Evolutionary conservation across 2,113 vertebrate genomes (phyloP), one percentile per base, ranked within the genome.

Genomic region (Sinocyclocheilus rhinocerous): DNA sequence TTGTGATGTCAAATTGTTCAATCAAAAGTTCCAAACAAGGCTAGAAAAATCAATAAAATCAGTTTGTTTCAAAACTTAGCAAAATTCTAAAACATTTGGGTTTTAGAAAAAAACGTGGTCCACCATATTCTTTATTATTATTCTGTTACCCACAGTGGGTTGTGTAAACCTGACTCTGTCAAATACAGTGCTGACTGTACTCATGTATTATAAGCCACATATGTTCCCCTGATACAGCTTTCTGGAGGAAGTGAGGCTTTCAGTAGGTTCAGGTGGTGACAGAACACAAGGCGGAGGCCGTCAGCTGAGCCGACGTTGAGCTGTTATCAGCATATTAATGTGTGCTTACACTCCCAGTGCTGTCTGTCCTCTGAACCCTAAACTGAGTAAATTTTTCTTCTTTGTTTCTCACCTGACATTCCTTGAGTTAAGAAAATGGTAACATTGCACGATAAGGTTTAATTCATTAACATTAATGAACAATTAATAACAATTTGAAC

Each of bases 171-270:
- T 4, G 15, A 77, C 24, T 36, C 4, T 18, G 15, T 4, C 16
- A 39, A 39, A 78, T 79, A 59, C 22, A 61, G 36, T 61, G 33
- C 33, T n/a, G 77, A 42, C 55, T 48, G 2, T 24, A 15, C 22
- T 57, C 4, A 7, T 2, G 4, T 7, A 81, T 45, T 63, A 5
- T 63, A 3, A 67, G 9, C 18, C 26, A 65, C 36, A 75, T 24
- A 36, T 39, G 16, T 80, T 50, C 52, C 33, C 42, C 16, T 85
- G 11, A 50, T 18, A 84, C 86, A 94, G 94, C 26, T 95, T 95
- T 84, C 83, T 95, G 84, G 94, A 95, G 90, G 94, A 95, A 84
- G 95, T 95, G 85, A 94, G 89, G 85, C 90, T 77, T 3, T 20
- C 92, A 5, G 88, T 88, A 13, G 70, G 88, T n/a, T 83, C 84